phyloP scores from a whole-genome alignment of 2,113 vertebrate species.

The Gila orcuttii region DNA sequence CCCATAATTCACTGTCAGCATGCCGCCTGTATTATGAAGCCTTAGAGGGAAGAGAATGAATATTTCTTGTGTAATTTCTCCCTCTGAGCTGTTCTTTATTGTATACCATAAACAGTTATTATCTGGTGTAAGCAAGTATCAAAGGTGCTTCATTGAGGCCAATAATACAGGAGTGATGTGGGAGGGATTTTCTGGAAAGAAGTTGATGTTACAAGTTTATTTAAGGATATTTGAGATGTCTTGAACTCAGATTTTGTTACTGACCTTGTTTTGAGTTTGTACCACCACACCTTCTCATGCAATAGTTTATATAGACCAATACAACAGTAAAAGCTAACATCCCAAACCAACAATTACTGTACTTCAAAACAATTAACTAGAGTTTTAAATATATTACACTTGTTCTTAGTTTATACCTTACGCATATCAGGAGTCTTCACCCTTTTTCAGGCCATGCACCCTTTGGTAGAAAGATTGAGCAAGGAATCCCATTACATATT shows the following conservation, averaged over 20 bases:
- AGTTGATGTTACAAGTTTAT: not conserved
- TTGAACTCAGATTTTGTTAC: no score
- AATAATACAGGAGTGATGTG: not conserved
- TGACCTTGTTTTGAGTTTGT: no score
- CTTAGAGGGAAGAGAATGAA: not conserved
- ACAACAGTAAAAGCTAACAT: no score
- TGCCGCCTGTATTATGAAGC: not conserved
- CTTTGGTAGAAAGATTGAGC: not conserved
- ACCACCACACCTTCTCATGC: no score
- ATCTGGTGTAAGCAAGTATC: constrained; percentile 1
- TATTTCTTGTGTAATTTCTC: not conserved
- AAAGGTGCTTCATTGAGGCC: constrained; percentile 21
- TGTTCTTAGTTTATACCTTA: not conserved
- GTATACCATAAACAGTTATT: constrained; percentile 19
- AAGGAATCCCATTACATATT: not conserved
- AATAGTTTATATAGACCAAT: no score
- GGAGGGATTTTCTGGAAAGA: not conserved
- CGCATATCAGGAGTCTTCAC: not conserved
- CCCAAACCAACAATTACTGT: no score
- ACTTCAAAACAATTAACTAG: no score
- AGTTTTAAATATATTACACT: no score
- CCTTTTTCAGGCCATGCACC: not conserved
- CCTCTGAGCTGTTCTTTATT: not conserved
- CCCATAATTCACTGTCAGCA: constrained; percentile 41
- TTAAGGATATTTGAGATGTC: not conserved